Evolutionary conservation across 2,797 vertebrate species (phyloP).

Genomic region (Rhynchotus rufescens): DNA sequence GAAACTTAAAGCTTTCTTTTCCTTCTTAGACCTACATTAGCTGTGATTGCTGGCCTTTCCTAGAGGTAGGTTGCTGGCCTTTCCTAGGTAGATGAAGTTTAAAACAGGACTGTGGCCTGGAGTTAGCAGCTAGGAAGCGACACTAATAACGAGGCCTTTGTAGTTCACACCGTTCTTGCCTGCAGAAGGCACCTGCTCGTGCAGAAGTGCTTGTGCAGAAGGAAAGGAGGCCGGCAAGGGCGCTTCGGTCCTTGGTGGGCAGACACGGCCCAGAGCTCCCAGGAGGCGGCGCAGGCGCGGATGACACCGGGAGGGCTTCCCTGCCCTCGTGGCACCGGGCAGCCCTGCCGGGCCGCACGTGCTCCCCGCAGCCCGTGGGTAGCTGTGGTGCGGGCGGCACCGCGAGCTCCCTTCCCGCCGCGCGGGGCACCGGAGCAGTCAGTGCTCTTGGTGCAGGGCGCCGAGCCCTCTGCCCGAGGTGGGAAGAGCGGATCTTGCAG

Average conservation of each 20-base stretch:
- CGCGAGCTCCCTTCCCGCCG: too few relatives aligned
- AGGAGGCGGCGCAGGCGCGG: neutral
- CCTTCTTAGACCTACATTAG: neutral
- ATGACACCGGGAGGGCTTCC: neutral
- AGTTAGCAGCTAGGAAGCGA: neutral
- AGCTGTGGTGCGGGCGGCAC: too few relatives aligned
- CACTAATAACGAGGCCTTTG: neutral
- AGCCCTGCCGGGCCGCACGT: too few relatives aligned
- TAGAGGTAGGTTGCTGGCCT: neutral
- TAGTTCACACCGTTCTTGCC: neutral
- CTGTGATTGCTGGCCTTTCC: neutral
- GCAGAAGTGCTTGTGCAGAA: neutral
- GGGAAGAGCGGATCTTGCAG: neutral
- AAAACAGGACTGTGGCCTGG: neutral
- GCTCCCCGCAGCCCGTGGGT: too few relatives aligned
- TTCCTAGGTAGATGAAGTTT: neutral
- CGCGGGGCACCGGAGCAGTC: too few relatives aligned
- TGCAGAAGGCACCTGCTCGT: neutral
- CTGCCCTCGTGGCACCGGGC: too few relatives aligned
- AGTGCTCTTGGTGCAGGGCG: too few relatives aligned
- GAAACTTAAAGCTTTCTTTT: neutral
- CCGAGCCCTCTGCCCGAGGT: too few relatives aligned
- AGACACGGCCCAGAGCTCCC: neutral
- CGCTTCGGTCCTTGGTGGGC: neutral
- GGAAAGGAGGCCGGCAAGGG: neutral